Evolutionary conservation across 2,113 vertebrate species (phyloP), one percentile per base, ranked within the genome.

Genomic region (Chlorodrepanis virens): DNA sequence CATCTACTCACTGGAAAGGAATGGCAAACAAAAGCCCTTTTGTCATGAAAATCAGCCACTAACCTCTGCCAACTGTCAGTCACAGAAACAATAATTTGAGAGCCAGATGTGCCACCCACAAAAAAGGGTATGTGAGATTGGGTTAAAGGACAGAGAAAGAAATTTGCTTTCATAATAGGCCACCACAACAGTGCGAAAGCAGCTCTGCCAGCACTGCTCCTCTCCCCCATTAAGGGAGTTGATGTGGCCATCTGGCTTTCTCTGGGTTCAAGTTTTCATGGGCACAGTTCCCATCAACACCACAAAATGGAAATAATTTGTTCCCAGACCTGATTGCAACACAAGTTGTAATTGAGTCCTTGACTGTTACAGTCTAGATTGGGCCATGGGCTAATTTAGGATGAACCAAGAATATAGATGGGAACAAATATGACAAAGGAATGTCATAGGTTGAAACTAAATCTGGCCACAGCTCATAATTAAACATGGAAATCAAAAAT

Each of bases 51-150:
- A 97, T 97, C 90, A 94, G 72, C 56, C 82, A 82, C 78, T 76
- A 97, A 93, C 87, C 88, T 97, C 92, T 92, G 96, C 96, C 95
- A 97, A 88, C 90, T 96, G 89, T 94, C 96, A 97, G 65, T 97
- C 96, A 96, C 63, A 80, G 79, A 87, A 96, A 97, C 96, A 97
- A 96, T 94, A 64, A 91, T 91, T 94, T 96, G 81, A 94, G 59
- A 96, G 91, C 95, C 95, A 97, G 97, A 97, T 97, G 96, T 97
- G 90, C 76, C 79, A 90, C 82, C 86, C 83, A 83, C 76, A 90
- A 93, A 94, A 91, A 70, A 78, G 88, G 37, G 15, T 45, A 25
- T 83, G 49, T 81, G 69, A 87, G 68, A 75, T 50, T 82, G 52
- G 80, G 92, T 89, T 96, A 96, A 92, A 94, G 90, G 89, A 94